Percentiles rank a stretch among this genome's conserved stretches.
Conservation (phyloP, 2,888 invertebrate species). For the Protonemura montana region DNA sequence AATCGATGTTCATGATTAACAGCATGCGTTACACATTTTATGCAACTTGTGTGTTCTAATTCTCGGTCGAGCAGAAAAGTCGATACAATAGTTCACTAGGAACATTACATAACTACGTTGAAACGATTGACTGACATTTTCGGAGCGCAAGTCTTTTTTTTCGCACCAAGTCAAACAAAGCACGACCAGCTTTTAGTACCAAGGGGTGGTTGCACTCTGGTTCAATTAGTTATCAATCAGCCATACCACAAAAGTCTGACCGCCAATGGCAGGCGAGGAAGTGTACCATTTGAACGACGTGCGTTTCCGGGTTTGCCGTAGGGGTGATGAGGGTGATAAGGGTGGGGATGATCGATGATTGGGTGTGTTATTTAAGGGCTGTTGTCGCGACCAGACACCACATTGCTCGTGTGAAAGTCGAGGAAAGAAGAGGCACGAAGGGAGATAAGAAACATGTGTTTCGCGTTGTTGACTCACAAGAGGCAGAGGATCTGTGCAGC, state of each 20-base stretch:
- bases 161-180: not conserved
- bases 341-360: conserved; percentile 22
- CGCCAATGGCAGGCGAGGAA: conserved; percentile 7
- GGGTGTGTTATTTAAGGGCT: conserved; percentile 9
- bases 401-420: not conserved
- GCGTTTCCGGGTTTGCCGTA: conserved; percentile 7
- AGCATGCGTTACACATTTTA: not conserved
- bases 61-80: not conserved
- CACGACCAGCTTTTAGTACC: not conserved
- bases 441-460: conserved; percentile 38
- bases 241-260: not conserved
- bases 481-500: conserved; percentile 23
- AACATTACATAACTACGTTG: not conserved
- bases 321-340: not conserved
- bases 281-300: not conserved
- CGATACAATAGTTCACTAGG: not conserved
- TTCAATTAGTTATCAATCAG: not conserved
- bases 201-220: not conserved
- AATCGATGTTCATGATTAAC: not conserved
- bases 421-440: not conserved
- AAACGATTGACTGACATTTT: not conserved
- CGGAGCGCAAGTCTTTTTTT: not conserved
- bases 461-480: conserved; percentile 43
- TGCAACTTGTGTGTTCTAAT: not conserved
- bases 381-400: not conserved